These are phyloP conservation scores for Erebia palarica DNA, from an alignment of 2,888 invertebrate genomes.

Conservation along the genomic window DNA sequence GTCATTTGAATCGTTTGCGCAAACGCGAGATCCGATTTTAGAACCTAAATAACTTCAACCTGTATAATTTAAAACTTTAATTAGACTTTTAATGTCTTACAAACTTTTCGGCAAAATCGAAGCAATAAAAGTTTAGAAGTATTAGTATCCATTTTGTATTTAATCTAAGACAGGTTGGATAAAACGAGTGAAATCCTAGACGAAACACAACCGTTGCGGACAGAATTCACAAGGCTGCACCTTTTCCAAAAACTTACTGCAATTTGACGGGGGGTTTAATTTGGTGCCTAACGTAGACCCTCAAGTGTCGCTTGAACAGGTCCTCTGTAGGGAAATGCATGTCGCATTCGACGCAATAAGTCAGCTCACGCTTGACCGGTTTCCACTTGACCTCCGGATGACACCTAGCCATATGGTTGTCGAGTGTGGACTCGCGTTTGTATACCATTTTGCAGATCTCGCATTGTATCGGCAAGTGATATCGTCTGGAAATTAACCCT, in stretches of 20 bases:
- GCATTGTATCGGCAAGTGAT: constrained; percentile 52
- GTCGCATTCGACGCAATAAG: constrained; percentile 68
- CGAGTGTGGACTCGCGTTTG: constrained; percentile 40
- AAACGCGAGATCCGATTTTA: no score
- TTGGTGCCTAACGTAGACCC: constrained; percentile 11
- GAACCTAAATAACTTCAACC: no score
- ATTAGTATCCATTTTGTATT: no score
- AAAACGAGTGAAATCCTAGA: background rate
- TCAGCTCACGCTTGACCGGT: constrained; percentile 46
- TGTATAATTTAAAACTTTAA: no score
- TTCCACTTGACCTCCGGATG: constrained; percentile 47
- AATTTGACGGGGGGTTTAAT: constrained; percentile 2
- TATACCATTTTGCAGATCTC: constrained; percentile 46
- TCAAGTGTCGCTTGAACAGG: constrained; percentile 53
- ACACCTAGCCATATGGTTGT: constrained; percentile 42
- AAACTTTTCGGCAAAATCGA: no score
- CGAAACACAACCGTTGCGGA: background rate
- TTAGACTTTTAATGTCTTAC: no score
- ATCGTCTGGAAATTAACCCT: constrained; percentile 42
- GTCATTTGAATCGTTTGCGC: no score
- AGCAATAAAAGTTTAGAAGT: no score
- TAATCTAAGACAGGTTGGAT: background rate
- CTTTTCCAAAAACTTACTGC: background rate
- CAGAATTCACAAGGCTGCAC: background rate
- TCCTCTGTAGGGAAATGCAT: constrained; percentile 52